Base-by-base conservation (phyloP, 2,888 invertebrate species). In the Drosophila neonasuta region DNA sequence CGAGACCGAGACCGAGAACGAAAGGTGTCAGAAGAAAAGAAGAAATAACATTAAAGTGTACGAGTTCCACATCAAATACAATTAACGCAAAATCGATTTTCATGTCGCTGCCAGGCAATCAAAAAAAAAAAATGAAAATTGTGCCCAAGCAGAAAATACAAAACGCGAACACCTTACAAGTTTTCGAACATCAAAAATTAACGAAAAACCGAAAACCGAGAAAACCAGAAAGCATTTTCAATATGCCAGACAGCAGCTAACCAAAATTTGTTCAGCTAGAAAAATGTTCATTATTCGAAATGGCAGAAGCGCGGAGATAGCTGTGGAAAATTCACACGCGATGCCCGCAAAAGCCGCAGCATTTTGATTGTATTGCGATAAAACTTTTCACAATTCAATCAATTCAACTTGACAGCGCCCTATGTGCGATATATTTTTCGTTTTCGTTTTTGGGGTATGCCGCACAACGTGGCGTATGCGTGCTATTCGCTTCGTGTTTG, bases 331-430 rank as follows among this genome's bases (percentile, higher is more conserved):
- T 51, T 68, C 68, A 59, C 79, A 83, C 71, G 84, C 84, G 64
- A 73, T 72, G 75, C 44, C 68, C 49, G 57, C 67, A 41, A 73
- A 80, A 85, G 59, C 87, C 87, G 51, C 78, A 71, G 83, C 73
- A 69, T 78, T 84, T 77, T 24, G 77, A 82, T 85, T 82, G 80
- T 76, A 64, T 72, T 72, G 74, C 83, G 60, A 78, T 82, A 74
- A 77, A 84, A 82, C 69, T 85, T 87, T 84, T 76, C 77, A 76
- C 87, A 77, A 87, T 79, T 83, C 83, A 79, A 82, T 84, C 84
- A 86, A 87, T 84, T 79, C 60, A 66, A 68, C 68, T 78, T 70
- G 52, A 32, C 42, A 41, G 44, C 55, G 45, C 13, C 9, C 34
- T 39, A 39, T 36, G 50, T 66, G 69, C 59, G 30, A 50, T 51